Evolutionary conservation across 2,113 vertebrate species (phyloP), one percentile per base, ranked within the genome.

Genomic region (Actenoides lindsayi): DNA sequence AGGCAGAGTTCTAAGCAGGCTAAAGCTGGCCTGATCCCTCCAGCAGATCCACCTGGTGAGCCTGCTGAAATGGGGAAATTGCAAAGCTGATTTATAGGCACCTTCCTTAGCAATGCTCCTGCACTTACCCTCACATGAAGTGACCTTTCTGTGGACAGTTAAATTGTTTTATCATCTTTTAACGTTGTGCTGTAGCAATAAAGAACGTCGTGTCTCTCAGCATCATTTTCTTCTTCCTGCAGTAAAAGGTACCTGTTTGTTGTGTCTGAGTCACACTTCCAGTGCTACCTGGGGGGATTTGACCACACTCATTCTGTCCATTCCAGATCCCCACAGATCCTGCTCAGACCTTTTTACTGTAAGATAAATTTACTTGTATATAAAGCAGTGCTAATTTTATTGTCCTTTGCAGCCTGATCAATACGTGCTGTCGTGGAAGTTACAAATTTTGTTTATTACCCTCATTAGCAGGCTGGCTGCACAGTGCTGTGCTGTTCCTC

Each of bases 11-110:
- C 83, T 69, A 83, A 88, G 57, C 70, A 65, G 65, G 21, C 41
- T 90, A 71, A 96, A 87, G 81, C 93, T 85, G 35, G 21, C 93
- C 87, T 92, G 59, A 94, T 93, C 69, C 77, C 51, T 84, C 7
- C 68, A 71, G 74, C 80, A 87, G 33, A 89, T 93, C 70, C 69
- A 91, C 39, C 64, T 60, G 31, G 5, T 79, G 62, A 94, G 80
- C n/a, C 67, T 89, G 74, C 53, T 73, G 48, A 75, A 84, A 31
- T 23, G 54, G 33, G 37, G 50, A 87, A 82, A 73, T 53, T n/a
- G n/a, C 48, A 84, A 91, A 96, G 65, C 87, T 87, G 67, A 41
- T 91, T 85, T 76, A 82, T 82, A 91, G 28, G 33, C 46, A 80
- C 60, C 54, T 83, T 88, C 54, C 63, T 70, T 21, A 31, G 35